A percentile compares a stretch with the other conserved stretches of the same genome.
phyloP scores from a whole-genome alignment of 2,113 vertebrate genomes.

The Macrotus californicus region DNA sequence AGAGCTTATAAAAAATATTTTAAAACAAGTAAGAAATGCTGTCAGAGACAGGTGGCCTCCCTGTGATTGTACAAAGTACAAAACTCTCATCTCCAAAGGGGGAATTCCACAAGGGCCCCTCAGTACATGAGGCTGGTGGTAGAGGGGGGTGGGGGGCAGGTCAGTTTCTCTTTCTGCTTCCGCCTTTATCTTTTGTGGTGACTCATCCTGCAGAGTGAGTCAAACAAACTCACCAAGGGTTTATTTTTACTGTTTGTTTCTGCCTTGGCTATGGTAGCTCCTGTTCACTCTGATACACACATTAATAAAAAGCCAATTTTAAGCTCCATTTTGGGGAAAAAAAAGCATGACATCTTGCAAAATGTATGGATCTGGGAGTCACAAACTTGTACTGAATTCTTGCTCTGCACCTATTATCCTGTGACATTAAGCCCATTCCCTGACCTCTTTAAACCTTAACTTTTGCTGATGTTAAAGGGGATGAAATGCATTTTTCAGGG shows the following conservation, averaged over 20 bases:
- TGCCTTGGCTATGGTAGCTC: background rate
- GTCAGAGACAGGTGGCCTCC: background rate
- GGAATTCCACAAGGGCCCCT: background rate
- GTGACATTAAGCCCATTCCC: background rate
- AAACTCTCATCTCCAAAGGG: background rate
- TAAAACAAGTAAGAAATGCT: background rate
- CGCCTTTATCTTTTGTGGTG: background rate
- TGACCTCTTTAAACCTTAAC: background rate
- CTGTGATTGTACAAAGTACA: background rate
- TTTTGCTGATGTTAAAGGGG: background rate
- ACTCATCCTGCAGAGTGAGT: conserved; percentile 5
- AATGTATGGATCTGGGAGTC: background rate
- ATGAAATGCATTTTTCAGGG: background rate
- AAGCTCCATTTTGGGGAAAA: background rate
- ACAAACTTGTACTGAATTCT: background rate
- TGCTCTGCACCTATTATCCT: too few relatives aligned
- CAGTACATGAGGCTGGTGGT: background rate
- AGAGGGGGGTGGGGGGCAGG: accelerated
- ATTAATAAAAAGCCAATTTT: conserved; percentile 13
- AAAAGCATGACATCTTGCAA: background rate
- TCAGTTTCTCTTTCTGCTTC: background rate
- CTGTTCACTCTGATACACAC: background rate
- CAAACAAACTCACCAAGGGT: conserved; percentile 10
- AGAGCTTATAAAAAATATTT: background rate
- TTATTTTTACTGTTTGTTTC: conserved; percentile 58